Percentiles rank a stretch among this genome's conserved stretches.
Conservation (phyloP, 2,113 vertebrate genomes). For the Aplodontia rufa region DNA sequence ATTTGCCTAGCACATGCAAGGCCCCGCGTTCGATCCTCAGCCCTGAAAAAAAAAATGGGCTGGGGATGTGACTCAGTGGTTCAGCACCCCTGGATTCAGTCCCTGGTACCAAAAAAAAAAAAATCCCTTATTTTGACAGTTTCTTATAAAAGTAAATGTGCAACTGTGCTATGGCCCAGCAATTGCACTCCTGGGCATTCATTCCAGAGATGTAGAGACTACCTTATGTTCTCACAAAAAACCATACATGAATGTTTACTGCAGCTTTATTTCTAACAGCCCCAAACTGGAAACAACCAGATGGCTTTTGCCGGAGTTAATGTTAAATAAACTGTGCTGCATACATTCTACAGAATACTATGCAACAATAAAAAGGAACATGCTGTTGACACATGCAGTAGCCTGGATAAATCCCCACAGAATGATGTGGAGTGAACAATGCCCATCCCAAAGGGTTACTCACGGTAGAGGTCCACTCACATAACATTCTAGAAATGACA, state of each 20-base stretch:
- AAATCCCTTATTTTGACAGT: too few species aligned
- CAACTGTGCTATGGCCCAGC: neutral
- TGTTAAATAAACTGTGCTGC: neutral
- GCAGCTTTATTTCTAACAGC: neutral
- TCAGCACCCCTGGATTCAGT: too few species aligned
- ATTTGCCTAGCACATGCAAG: too few species aligned
- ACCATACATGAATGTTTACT: neutral
- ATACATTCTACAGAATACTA: neutral
- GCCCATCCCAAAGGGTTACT: neutral
- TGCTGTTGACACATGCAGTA: accelerated
- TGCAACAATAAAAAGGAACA: neutral
- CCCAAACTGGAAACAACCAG: neutral
- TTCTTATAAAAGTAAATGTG: neutral
- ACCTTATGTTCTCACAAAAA: neutral
- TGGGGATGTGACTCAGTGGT: too few species aligned
- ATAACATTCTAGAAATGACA: neutral
- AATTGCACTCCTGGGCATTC: neutral
- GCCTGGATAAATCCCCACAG: neutral
- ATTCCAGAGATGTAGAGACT: neutral
- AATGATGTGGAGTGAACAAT: neutral
- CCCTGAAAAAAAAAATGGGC: too few species aligned
- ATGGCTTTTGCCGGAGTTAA: neutral
- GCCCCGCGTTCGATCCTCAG: too few species aligned
- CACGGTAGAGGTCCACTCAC: neutral
- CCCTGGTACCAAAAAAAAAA: too few species aligned